These are phyloP conservation scores for Sceloporus tristichus DNA, from an alignment of 2,113 vertebrate genomes.

Conservation along the genomic window DNA sequence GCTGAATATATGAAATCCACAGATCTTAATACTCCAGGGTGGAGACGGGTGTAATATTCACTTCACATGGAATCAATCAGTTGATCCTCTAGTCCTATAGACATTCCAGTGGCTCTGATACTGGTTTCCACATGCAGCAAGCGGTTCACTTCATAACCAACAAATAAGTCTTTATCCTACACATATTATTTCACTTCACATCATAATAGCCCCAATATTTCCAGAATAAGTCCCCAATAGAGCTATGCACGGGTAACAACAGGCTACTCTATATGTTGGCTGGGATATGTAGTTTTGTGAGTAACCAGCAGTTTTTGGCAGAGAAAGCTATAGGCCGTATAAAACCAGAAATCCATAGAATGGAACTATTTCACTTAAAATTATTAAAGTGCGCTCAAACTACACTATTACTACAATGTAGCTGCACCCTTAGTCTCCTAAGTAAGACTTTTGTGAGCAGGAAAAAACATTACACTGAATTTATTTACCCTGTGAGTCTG, in stretches of 20 bases:
- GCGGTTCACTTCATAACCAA: neutral
- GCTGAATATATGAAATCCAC: slow-evolving; percentile 35
- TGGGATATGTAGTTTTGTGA: neutral
- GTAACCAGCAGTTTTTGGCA: too few species aligned
- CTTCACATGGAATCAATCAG: neutral
- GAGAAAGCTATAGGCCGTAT: too few species aligned
- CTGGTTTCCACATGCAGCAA: neutral
- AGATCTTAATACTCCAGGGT: neutral
- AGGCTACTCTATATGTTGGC: neutral
- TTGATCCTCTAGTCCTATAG: neutral
- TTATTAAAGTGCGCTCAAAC: too few species aligned
- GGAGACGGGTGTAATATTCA: neutral
- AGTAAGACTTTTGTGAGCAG: too few species aligned
- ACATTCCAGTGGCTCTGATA: neutral
- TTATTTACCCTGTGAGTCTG: too few species aligned
- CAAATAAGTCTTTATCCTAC: neutral
- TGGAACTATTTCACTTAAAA: too few species aligned
- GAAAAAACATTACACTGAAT: too few species aligned
- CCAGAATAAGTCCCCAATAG: neutral
- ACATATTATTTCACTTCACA: neutral
- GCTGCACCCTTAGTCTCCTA: too few species aligned
- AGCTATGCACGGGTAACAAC: neutral
- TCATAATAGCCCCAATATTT: neutral
- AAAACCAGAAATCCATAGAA: too few species aligned
- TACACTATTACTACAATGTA: too few species aligned